Evolutionary conservation across 2,113 vertebrate genomes (phyloP), one percentile per base, ranked within the genome.

Genomic region (Urocynchramus pylzowi): DNA sequence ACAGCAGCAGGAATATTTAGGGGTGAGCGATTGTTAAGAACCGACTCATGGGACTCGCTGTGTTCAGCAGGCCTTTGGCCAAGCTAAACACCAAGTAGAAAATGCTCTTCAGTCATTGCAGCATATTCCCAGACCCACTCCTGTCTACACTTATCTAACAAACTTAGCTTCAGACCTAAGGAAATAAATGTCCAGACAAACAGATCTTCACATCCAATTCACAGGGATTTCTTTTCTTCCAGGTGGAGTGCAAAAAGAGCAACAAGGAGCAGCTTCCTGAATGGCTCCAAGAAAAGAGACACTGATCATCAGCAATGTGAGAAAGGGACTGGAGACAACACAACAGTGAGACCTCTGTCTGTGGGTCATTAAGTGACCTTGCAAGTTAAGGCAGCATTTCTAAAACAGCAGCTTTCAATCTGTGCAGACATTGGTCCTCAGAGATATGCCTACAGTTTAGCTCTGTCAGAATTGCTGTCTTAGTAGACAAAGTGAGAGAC

Each of bases 41-140:
- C 76, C 69, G 73, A 52, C 93, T 95, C 82, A 3, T 87, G 96
- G 96, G 93, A 96, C 86, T 96, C 96, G 91, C 95, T 96, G 70
- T 9, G 7, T 57, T 80, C 49, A 50, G 3, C 22, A 23, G n/a
- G 24, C 83, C 61, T 86, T 84, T 84, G 70, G 96, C 98, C 97
- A 98, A 98, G 87, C 60, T 80, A 98, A 98, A 98, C 93, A 96
- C 24, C 35, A 24, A 94, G 56, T 49, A 96, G 94, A 97, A 97
- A 98, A 96, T 4, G 31, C 52, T 94, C 50, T 93, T 96, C 84
- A 82, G 79, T 77, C 87, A 79, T 44, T 80, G 24, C 39, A 76
- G 35, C 6, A 6, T 16, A 78, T 84, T 92, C 54, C 79, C 53
- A 71, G 52, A 61, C 23, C 37, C 47, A 31, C 68, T 81, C 60